Base-by-base conservation (phyloP, 2,888 invertebrate genomes). In the Baccha elongata region DNA sequence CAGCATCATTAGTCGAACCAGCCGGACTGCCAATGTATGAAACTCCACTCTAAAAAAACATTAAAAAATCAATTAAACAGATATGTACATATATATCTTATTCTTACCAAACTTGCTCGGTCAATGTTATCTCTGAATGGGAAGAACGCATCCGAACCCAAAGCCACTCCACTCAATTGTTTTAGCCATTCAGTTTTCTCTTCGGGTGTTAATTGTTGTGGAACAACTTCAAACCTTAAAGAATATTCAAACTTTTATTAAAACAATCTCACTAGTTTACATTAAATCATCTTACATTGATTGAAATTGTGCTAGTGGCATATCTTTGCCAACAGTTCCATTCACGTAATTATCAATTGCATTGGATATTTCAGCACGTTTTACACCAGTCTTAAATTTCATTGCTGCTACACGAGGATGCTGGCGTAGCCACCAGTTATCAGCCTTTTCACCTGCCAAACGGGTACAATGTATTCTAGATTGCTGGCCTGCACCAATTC, bases 401-500 rank as follows among this genome's bases (percentile, higher is more conserved):
- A 98, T 95, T 58, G 91, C 91, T 11, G 94, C 91, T 3, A 98
- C 97, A 86, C 93, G 93, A 2, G 98, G 97, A 91, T 99, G 99
- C 65, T 97, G 96, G 17, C 99, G 94, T 87, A 98, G 91, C 99
- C 99, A 99, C 99, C 99, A 99, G 91, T 98, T 96, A 89, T 97
- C 96, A 21, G 98, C 98, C 91, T 99, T 99, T 88, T 98, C 97
- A 50, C 98, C 99, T 73, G 99, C 99, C 86, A 99, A 93, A 86
- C 99, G 93, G 0, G 99, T 99, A 92, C 99, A 99, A 91, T 99
- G 99, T 88, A 99, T 99, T 85, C 99, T 94, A 0, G 98, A 98
- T 91, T 99, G 99, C 89, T 99, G 99, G 0, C 99, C 99, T n/a
- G 99, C 99, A 26, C 99, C 99, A 87, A 98, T 98, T 15, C 99